phyloP scores from a whole-genome alignment of 2,888 invertebrate genomes.

The Selenia dentaria region DNA sequence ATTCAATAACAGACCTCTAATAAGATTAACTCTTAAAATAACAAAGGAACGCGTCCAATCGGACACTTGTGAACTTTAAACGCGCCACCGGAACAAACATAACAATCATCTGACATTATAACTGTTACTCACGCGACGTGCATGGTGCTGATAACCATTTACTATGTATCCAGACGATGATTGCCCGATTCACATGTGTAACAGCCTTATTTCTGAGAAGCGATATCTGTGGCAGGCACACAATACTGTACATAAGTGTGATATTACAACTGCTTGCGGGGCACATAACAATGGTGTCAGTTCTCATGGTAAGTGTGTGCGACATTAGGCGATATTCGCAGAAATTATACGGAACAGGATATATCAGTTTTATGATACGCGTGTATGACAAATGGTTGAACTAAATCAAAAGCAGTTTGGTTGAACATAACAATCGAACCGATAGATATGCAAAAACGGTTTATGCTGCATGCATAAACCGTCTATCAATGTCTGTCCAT shows the following conservation, averaged over 20 bases:
- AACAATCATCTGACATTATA: not conserved
- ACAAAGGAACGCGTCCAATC: too few species aligned
- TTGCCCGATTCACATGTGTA: not conserved
- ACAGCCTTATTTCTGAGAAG: constrained; percentile 5
- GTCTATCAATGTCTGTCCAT: too few species aligned
- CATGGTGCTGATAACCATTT: not conserved
- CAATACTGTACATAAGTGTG: not conserved
- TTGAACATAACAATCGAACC: too few species aligned
- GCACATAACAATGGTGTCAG: constrained; percentile 21
- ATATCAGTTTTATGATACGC: too few species aligned
- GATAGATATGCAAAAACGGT: too few species aligned
- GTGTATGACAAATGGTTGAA: too few species aligned
- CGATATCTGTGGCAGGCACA: constrained; percentile 2
- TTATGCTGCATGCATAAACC: too few species aligned
- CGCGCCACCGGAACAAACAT: constrained; percentile 1
- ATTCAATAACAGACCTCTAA: too few species aligned
- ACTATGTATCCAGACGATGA: constrained; percentile 8
- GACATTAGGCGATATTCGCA: not conserved
- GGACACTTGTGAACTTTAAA: too few species aligned
- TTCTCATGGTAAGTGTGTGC: constrained; percentile 11
- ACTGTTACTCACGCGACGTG: not conserved
- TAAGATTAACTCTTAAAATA: too few species aligned
- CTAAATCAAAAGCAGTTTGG: too few species aligned
- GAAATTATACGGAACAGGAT: not conserved
- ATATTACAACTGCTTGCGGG: constrained; percentile 9